Conservation (phyloP, 2,113 vertebrate genomes). For the Odocoileus hemionus region DNA sequence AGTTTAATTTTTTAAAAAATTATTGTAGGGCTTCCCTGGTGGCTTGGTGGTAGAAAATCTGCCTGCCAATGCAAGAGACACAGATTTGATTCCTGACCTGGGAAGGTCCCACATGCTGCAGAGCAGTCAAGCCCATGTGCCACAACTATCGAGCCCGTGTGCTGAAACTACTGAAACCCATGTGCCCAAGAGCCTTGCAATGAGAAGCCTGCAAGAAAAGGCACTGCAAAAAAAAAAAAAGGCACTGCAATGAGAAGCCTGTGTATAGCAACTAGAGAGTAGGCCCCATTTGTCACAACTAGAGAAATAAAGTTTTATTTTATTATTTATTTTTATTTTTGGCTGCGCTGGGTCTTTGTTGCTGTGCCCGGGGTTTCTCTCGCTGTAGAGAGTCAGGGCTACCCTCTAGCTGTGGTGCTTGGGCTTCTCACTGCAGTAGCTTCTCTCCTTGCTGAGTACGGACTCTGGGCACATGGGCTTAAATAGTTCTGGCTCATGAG, state of each 20-base stretch:
- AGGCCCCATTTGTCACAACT: neutral
- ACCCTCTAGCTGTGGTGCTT: neutral
- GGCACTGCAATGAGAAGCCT: neutral
- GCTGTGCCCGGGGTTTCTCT: neutral
- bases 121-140: neutral
- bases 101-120: neutral
- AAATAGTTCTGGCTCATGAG: accelerated
- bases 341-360: neutral
- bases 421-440: neutral
- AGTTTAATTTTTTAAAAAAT: neutral
- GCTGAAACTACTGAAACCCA: neutral
- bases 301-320: neutral
- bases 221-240: neutral
- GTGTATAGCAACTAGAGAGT: neutral
- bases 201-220: neutral
- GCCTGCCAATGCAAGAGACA: neutral
- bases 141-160: neutral
- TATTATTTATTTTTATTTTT: neutral
- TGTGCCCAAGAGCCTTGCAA: neutral
- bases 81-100: neutral
- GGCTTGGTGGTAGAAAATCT: neutral
- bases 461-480: neutral
- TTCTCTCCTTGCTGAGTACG: neutral
- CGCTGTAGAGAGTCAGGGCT: neutral
- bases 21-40: neutral